A percentile compares a stretch with the other conserved stretches of the same genome.
phyloP scores from a whole-genome alignment of 2,888 invertebrate genomes.

The Torymus texanus region DNA sequence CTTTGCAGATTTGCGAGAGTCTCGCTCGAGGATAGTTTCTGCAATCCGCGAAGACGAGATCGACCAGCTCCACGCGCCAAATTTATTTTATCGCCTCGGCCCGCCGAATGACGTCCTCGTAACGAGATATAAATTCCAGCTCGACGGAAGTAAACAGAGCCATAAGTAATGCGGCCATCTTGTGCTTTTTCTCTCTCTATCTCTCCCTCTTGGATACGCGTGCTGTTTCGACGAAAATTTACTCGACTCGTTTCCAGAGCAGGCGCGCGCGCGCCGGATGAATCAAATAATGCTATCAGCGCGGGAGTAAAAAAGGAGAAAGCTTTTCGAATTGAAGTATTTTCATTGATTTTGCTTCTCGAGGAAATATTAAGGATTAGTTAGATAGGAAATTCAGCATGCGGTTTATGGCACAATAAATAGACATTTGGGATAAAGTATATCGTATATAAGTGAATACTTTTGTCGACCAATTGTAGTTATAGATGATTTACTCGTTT shows the following conservation, averaged over 20 bases:
- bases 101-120: slow-evolving; percentile 69
- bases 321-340: too few relatives aligned
- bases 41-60: slow-evolving; percentile 63
- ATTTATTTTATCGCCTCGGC: slow-evolving; percentile 69
- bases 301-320: not conserved
- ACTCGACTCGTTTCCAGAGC: slow-evolving; percentile 42
- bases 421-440: too few relatives aligned
- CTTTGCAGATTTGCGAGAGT: slow-evolving; percentile 54
- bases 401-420: too few relatives aligned
- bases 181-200: slow-evolving; percentile 35
- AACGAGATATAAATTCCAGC: slow-evolving; percentile 71
- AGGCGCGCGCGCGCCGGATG: slow-evolving; percentile 14
- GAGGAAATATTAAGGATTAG: too few relatives aligned
- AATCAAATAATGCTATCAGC: slow-evolving; percentile 45
- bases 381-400: too few relatives aligned
- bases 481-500: too few relatives aligned
- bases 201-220: not conserved
- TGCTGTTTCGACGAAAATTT: slow-evolving; percentile 51
- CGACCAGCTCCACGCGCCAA: slow-evolving; percentile 53
- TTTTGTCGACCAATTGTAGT: too few relatives aligned
- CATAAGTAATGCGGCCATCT: slow-evolving; percentile 67
- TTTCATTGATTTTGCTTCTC: not conserved
- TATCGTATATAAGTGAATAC: too few relatives aligned
- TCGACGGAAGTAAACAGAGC: slow-evolving; percentile 68
- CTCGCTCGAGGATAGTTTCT: not conserved